Evolutionary conservation across 53 echinoderm and acorn worm species (phyloP), one percentile per base, ranked within the genome.

Genomic region (Holothuria leucospilota): DNA sequence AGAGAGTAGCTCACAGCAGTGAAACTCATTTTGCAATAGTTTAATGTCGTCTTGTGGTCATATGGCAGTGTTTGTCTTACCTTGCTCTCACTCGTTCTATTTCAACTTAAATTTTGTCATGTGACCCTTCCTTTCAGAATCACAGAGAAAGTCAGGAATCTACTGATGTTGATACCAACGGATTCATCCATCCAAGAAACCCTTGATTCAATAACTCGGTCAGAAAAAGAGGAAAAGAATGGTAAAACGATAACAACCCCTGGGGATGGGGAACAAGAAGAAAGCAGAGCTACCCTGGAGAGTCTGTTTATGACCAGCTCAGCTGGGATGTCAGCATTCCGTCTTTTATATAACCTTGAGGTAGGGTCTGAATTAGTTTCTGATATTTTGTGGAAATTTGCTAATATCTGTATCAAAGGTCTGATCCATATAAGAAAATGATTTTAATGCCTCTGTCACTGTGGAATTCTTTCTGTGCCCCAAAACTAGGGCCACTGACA

Each of bases 301-400:
- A 90, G 93, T 5, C 85, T 98, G 16, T 98, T 93, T 52, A 89
- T 89, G 64, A 91, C 95, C 67, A 93, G 88, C 80, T 78, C 88
- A 15, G 89, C 93, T 27, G 90, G 93, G 84, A 98, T 98, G 95
- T 98, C 99, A 20, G 93, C 99, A 10, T 98, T 98, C 89, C 88
- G 99, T 72, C 87, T 98, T 2, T 93, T 98, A 16, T 95, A 98
- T 42, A 98, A 98, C 28, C 89, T 98, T 20, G 99, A 98, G 93
- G 99, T 96, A 80, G 23, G 23, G 7, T 46, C 15, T 40, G 34
- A 30, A n/a, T 11, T 72, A 21, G 42, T 72, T 38, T 38, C 0
- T 0, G 0, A 38, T 16, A 4, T 15, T 56, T 56, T 18, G 18
- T 56, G 18, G 56, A 56, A 18, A 18, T 56, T 56, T 56, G 56